phyloP scores from a whole-genome alignment of 1,140 invertebrate species.

The Apis laboriosa region DNA sequence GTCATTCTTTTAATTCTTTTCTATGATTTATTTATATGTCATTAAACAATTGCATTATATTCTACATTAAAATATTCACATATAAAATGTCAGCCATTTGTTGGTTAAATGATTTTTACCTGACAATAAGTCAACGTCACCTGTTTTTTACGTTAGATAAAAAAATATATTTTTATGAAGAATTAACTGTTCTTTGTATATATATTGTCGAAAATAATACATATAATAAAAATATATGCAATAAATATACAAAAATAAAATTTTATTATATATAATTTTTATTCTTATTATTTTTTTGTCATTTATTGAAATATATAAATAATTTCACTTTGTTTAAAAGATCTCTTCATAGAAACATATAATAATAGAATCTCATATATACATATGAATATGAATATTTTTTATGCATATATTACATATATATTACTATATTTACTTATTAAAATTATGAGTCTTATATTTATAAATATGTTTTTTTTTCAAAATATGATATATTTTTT shows the following conservation, averaged over 20 bases:
- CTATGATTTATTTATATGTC: neutral
- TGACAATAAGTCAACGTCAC: neutral
- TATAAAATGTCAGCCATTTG: constrained; percentile 25
- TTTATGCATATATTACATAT: too few species aligned
- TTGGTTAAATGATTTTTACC: constrained; percentile 23
- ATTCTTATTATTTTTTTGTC: neutral
- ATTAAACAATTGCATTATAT: neutral
- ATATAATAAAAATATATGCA: neutral
- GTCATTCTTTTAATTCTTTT: neutral
- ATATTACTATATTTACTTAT: too few species aligned
- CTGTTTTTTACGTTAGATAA: neutral
- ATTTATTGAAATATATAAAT: neutral
- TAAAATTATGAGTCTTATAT: too few species aligned
- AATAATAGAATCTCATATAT: too few species aligned
- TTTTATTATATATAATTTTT: neutral
- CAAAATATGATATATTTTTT: too few species aligned
- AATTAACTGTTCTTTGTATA: neutral
- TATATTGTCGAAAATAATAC: neutral
- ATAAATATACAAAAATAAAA: neutral
- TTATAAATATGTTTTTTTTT: too few species aligned
- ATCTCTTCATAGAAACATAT: too few species aligned
- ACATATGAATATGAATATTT: too few species aligned
- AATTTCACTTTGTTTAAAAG: too few species aligned
- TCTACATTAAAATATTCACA: neutral
- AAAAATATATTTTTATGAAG: neutral